Evolutionary conservation across 1,140 invertebrate species (phyloP).

Genomic region (Bombus vancouverensis): DNA sequence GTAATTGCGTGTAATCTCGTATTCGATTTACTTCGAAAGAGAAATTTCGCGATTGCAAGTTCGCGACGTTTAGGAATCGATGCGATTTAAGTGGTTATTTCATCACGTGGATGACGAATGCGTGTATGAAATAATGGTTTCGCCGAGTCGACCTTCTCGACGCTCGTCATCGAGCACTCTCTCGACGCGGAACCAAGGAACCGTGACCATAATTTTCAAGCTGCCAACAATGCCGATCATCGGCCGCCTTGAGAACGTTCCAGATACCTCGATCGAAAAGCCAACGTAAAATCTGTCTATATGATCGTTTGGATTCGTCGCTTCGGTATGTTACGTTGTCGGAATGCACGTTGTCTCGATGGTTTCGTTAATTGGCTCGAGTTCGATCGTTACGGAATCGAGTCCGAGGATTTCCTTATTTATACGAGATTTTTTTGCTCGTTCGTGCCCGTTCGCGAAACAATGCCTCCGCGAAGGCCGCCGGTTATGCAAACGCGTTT

Average conservation of each 20-base stretch:
- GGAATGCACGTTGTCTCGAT: too few relatives aligned
- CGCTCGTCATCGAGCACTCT: not conserved
- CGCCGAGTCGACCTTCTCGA: slow-evolving; percentile 8
- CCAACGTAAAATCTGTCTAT: not conserved
- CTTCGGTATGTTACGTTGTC: too few relatives aligned
- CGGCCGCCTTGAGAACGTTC: not conserved
- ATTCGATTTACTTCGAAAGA: too few relatives aligned
- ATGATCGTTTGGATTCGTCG: too few relatives aligned
- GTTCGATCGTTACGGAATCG: not conserved
- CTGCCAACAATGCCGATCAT: not conserved
- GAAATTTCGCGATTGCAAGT: too few relatives aligned
- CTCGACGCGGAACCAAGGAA: slow-evolving; percentile 29
- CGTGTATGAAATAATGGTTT: not conserved
- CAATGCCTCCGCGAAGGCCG: slow-evolving; percentile 59
- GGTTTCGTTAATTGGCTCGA: not conserved
- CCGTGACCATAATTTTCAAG: slow-evolving; percentile 29
- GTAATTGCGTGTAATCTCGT: too few relatives aligned
- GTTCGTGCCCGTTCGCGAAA: slow-evolving; percentile 24
- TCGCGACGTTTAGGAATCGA: too few relatives aligned
- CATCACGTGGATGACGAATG: not conserved
- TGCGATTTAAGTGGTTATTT: not conserved
- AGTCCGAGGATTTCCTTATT: not conserved
- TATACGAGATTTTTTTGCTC: not conserved
- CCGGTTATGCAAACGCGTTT: slow-evolving; percentile 62
- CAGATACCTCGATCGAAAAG: not conserved